phyloP scores from a whole-genome alignment of 2,797 vertebrate species.

The Helicolenus hilgendorfi region DNA sequence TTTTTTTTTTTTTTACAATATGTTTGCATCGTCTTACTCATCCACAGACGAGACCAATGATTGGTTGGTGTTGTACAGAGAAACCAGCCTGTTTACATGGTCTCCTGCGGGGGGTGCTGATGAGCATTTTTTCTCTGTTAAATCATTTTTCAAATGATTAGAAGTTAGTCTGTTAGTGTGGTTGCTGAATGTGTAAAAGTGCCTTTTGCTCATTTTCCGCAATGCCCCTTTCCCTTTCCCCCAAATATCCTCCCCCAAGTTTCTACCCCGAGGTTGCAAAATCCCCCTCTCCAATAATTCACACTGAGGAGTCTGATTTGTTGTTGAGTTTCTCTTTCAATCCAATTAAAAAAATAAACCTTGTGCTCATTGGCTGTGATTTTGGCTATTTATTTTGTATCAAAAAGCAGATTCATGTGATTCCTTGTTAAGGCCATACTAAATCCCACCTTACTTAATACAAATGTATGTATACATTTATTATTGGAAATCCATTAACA shows the following conservation, averaged over 20 bases:
- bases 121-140: not conserved
- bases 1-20: not conserved
- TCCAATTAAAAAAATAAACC: conserved; percentile 76
- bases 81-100: conserved; percentile 96
- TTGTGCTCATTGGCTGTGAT: conserved; percentile 2
- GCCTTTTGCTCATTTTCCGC: conserved; percentile 79
- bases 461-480: not conserved
- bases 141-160: not conserved
- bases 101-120: conserved; percentile 71
- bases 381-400: not conserved
- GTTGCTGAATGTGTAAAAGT: conserved; percentile 82
- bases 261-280: not conserved
- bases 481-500: too few relatives aligned
- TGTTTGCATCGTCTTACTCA: not conserved
- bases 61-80: conserved; percentile 98
- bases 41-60: conserved; percentile 71
- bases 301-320: conserved; percentile 5
- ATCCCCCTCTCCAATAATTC: not conserved
- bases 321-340: conserved; percentile 48
- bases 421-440: not conserved
- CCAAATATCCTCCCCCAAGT: not conserved
- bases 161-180: conserved; percentile 49
- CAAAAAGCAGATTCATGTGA: not conserved
- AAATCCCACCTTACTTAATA: not conserved
- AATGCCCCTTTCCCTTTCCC: not conserved